Percentiles rank a stretch among this genome's conserved stretches.
These are phyloP conservation scores for Balanococcus diminutus DNA, from an alignment of 2,888 invertebrate species.

Conservation along the genomic window DNA sequence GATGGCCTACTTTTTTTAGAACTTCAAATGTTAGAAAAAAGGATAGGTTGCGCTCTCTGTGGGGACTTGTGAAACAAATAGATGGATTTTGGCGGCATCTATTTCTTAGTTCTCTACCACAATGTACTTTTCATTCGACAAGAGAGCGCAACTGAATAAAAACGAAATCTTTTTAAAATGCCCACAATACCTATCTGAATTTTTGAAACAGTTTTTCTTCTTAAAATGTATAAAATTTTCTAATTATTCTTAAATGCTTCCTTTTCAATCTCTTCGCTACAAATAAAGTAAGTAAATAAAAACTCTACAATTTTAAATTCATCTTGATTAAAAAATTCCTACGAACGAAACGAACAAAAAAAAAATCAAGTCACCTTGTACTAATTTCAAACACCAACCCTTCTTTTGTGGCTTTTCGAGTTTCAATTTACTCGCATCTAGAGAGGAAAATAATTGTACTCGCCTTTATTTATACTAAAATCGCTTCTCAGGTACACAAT, in stretches of 20 bases:
- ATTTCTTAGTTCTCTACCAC: not conserved
- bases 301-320: not conserved
- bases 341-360: not conserved
- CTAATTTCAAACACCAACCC: not conserved
- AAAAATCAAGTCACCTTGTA: not conserved
- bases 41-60: not conserved
- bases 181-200: not conserved
- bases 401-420: not conserved
- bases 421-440: not conserved
- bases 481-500: slow-evolving; percentile 66
- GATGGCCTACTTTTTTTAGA: not conserved
- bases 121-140: not conserved
- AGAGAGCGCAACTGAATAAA: not conserved
- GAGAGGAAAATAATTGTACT: not conserved
- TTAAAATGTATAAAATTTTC: not conserved
- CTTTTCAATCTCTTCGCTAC: not conserved
- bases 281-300: not conserved
- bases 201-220: not conserved
- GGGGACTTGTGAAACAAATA: not conserved
- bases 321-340: not conserved
- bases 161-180: not conserved
- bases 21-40: too few species aligned
- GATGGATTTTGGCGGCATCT: not conserved
- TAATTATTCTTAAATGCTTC: not conserved
- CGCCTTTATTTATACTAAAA: slow-evolving; percentile 42